Evolutionary conservation across 2,888 invertebrate species (phyloP), one percentile per base, ranked within the genome.

Genomic region (Coleophora flavipennella): DNA sequence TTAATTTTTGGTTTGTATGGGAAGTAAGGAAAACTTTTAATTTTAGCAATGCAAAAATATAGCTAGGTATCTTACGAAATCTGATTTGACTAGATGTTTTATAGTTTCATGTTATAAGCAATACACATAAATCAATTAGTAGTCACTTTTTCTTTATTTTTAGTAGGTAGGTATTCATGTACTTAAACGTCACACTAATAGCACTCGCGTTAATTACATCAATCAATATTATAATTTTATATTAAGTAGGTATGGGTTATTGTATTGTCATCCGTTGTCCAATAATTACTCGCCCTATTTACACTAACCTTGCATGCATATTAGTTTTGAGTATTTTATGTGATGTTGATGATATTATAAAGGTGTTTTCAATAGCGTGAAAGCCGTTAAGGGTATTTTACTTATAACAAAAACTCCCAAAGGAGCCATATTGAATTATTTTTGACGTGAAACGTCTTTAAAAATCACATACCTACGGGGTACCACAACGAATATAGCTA

Each of bases 201-300:
- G 58, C 58, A 64, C 61, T 56, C 54, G 47, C 50, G 55, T 57
- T 50, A 50, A 52, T 36, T 47, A 43, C 43, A 43, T 43, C 36
- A 42, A 55, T 60, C 62, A 42, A 62, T 54, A 20, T 20, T 58
- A 69, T 61, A 63, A n/a, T 62, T 63, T 64, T 55, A 66, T 70
- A 71, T 67, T 71, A 78, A 71, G 68, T 71, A 74, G 76, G 68
- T 57, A 65, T 20, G 58, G n/a, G n/a, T n/a, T 66, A 68, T 61
- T 65, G 75, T 80, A 80, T 80, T 84, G 83, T 84, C 83, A 79
- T 74, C 63, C 52, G 71, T 80, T 78, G 61, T 67, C 69, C 57
- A 71, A 55, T 47, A 69, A 61, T 51, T 62, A 71, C 83, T 83
- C 83, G 83, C 83, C 83, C 83, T 81, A 80, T 67, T 57, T 68